Evolutionary conservation across 2,113 vertebrate genomes (phyloP).

Genomic region (Zosterops hypoxanthus): DNA sequence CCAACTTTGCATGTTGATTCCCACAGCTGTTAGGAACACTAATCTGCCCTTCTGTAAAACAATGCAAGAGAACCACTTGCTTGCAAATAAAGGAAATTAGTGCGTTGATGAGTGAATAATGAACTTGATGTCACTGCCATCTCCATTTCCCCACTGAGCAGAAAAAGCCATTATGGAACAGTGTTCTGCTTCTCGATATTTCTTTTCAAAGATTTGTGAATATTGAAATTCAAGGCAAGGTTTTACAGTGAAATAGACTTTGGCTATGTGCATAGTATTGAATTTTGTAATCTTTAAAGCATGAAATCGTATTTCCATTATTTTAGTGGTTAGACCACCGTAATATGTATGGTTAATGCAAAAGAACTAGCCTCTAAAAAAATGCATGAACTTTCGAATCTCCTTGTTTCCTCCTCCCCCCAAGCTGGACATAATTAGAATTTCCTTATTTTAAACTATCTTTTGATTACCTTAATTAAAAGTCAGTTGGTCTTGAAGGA

Average conservation of each 20-base stretch:
- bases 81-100: conserved; percentile 20
- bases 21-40: neutral
- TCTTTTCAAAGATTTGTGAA: neutral
- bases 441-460: neutral
- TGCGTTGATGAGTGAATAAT: neutral
- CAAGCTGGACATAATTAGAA: neutral
- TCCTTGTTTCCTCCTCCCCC: neutral
- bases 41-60: neutral
- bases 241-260: neutral
- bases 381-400: neutral
- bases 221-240: neutral
- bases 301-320: neutral
- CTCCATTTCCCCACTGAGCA: neutral
- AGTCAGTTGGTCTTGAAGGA: neutral
- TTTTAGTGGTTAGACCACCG: neutral
- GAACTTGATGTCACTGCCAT: neutral
- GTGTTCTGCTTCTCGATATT: neutral
- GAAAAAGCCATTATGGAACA: neutral
- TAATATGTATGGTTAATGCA: neutral
- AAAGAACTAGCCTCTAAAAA: neutral
- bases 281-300: neutral
- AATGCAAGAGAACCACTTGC: neutral
- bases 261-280: neutral
- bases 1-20: neutral
- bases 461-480: neutral